Percentiles rank a stretch among this genome's conserved stretches.
phyloP scores from a whole-genome alignment of 35 echinoderm and acorn worm species.

The Strongylocentrotus purpuratus region DNA sequence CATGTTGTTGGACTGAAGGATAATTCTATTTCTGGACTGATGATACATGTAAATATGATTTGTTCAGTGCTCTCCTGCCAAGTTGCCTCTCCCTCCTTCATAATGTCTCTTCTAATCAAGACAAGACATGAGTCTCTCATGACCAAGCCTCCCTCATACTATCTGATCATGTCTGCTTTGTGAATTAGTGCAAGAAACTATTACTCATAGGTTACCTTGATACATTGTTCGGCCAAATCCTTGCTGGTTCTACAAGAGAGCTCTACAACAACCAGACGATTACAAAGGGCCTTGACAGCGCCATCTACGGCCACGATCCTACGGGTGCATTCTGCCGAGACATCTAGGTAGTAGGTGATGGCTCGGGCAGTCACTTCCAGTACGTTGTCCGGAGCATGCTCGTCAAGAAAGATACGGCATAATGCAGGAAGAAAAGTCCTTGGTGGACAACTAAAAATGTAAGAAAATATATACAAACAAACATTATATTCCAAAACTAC shows the following conservation, averaged over 20 bases:
- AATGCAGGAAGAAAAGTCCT: slow-evolving; percentile 94
- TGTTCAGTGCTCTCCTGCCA: background rate
- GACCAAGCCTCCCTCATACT: background rate
- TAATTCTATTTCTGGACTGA: background rate
- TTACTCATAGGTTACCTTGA: slow-evolving; percentile 73
- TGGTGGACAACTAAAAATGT: slow-evolving; percentile 82
- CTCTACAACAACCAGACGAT: slow-evolving; percentile 89
- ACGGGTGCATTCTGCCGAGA: slow-evolving; percentile 94
- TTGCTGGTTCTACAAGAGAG: slow-evolving; percentile 87
- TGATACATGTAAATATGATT: background rate
- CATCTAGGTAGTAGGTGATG: slow-evolving; percentile 96
- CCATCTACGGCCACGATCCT: slow-evolving; percentile 96
- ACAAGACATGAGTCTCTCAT: background rate
- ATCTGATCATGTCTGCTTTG: background rate
- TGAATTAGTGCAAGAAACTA: background rate
- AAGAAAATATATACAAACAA: background rate
- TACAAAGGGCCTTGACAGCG: slow-evolving; percentile 97
- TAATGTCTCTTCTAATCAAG: background rate
- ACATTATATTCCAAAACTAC: background rate
- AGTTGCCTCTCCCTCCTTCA: background rate
- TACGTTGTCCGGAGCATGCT: slow-evolving; percentile 97
- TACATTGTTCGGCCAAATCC: slow-evolving; percentile 98
- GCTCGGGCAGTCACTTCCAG: slow-evolving; percentile 92
- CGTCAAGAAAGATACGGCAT: slow-evolving; percentile 97
- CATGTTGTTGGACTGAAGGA: background rate